Evolutionary conservation across 2,113 vertebrate species (phyloP), one percentile per base, ranked within the genome.

Genomic region (Ophiodon elongatus): DNA sequence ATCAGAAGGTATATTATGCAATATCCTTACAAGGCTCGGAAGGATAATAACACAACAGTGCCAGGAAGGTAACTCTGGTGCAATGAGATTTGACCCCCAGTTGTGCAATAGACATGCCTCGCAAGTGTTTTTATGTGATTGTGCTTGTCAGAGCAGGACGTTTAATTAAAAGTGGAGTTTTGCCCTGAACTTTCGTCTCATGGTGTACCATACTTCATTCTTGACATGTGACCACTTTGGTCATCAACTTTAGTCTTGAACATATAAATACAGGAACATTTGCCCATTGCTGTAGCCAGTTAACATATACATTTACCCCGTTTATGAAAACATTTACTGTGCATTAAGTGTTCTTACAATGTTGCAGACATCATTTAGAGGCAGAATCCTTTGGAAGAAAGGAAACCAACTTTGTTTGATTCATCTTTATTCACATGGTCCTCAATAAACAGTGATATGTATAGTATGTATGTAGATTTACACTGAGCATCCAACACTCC

Each of bases 71-170:
- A 87, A 88, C 78, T 87, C 52, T 76, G 27, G 64, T 80, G 70
- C 84, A 86, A 72, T 83, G 80, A 88, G 88, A 78, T 80, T 76
- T 85, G 79, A 90, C 80, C 77, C 68, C 52, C 59, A 66, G 67
- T 91, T 92, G 86, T 80, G 90, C 77, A 94, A 92, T 70, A 43
- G 54, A 31, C 79, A 78, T 71, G 80, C 76, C 56, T 85, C 52
- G 23, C 41, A 9, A 1, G 25, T 69, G 73, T 80, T 62, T 82
- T 77, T 62, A 63, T 54, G 39, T 80, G 62, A 73, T 81, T 35
- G 41, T 70, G 62, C 74, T 56, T 69, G 57, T 90, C 76, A 82
- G 79, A 76, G 66, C 60, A 82, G 4, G n/a, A 47, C 9, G 66
- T 82, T 76, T 21, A 37, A 79, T 41, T 17, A 17, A 56, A 74